Percentiles rank a stretch among this genome's conserved stretches.
Evolutionary conservation across 2,888 invertebrate genomes (phyloP).

Genomic region (Chaetoderma sp.): DNA sequence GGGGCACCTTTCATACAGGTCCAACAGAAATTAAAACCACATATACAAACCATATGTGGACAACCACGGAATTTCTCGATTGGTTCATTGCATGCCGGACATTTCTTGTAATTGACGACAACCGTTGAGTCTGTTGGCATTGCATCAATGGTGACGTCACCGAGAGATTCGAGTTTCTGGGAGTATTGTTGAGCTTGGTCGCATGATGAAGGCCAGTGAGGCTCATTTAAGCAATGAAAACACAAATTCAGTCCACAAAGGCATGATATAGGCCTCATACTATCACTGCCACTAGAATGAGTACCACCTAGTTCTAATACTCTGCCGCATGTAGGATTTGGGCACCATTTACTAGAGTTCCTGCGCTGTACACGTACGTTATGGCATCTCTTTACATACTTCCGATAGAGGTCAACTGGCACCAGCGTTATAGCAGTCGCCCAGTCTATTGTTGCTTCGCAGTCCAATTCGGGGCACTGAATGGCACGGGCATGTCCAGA

Average conservation of each 20-base stretch:
- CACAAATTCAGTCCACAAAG: constrained; percentile 40
- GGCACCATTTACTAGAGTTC: constrained; percentile 26
- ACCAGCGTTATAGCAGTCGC: no score
- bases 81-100: constrained; percentile 40
- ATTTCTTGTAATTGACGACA: constrained; percentile 33
- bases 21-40: constrained; percentile 42
- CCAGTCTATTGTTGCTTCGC: no score
- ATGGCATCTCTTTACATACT: background rate
- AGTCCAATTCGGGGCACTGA: no score
- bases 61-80: constrained; percentile 47
- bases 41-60: constrained; percentile 40
- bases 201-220: constrained; percentile 47
- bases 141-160: no score
- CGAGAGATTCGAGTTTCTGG: no score
- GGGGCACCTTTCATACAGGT: no score
- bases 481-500: no score
- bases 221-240: constrained; percentile 34
- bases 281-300: background rate
- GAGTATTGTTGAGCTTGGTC: constrained; percentile 26
- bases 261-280: constrained; percentile 24
- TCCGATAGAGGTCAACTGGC: no score
- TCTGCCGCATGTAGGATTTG: constrained; percentile 23
- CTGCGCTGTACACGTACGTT: background rate
- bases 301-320: background rate
- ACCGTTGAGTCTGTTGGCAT: no score